Evolutionary conservation across 2,888 invertebrate genomes (phyloP), one percentile per base, ranked within the genome.

Genomic region (Drosophila bunnanda): DNA sequence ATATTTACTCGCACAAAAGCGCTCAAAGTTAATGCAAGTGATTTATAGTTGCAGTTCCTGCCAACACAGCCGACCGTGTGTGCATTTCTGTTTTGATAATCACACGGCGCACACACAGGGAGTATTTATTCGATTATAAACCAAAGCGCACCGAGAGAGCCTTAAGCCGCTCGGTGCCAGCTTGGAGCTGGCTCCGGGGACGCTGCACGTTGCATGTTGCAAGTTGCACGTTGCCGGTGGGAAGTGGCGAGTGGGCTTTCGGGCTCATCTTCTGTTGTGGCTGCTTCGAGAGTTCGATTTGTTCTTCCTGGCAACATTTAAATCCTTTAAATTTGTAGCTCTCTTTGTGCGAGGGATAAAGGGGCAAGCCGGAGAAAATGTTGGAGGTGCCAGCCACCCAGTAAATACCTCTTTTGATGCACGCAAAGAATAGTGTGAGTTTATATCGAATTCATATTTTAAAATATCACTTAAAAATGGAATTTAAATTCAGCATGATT

Each of bases 111-210:
- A 44, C 71, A 48, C 53, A 34, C 32, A 32, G 44, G 59, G 20
- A 68, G 69, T 84, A 89, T 89, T 88, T 81, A 81, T 87, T 87
- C 75, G 89, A 88, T 83, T 86, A 86, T 82, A 71, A 80, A 39
- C 39, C 66, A 46, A 48, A 66, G 22, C 39, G 48, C 25, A 43
- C 30, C n/a, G 46, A 46, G 87, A 74, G 89, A 89, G 91, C 89
- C 88, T 90, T 92, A 92, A 91, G 92, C 91, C 88, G 90, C 89
- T 90, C 90, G 58, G 85, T 91, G n/a, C 44, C 12, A 32, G 62
- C 25, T 62, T 25, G 17, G 44, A 20, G 32, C 25, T 59, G 17
- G 60, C 59, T 34, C 41, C 15, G 20, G 25, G 25, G 22, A 36
- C 4, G 38, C 6, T 44, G 64, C 38, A 38, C 2, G 46, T 20